A percentile compares a stretch with the other conserved stretches of the same genome.
Conservation (phyloP, 1,140 invertebrate genomes). For the Sycophila sp. region DNA sequence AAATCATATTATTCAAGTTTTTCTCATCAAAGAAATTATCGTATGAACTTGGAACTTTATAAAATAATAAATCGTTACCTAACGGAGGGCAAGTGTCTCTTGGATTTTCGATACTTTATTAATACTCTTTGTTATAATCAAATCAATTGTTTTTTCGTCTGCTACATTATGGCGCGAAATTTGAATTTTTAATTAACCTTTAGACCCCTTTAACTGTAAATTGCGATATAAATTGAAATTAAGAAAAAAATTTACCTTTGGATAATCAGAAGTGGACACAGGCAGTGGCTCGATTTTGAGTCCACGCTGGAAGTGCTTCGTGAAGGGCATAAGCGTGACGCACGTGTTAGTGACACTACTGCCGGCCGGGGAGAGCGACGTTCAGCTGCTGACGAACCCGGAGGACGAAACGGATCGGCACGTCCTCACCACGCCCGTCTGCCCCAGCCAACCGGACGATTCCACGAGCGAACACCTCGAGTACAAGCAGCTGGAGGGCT, state of each 20-base stretch:
- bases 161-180: too few relatives aligned
- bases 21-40: too few relatives aligned
- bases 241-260: background rate
- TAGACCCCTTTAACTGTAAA: too few relatives aligned
- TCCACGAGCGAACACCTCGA: conserved; percentile 9
- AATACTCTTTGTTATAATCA: too few relatives aligned
- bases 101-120: too few relatives aligned
- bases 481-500: background rate
- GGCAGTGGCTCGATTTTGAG: background rate
- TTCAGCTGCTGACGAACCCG: conserved; percentile 59
- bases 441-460: background rate
- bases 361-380: conserved; percentile 71
- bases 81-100: too few relatives aligned
- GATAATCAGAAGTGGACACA: background rate
- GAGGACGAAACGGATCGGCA: conserved; percentile 32
- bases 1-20: too few relatives aligned
- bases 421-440: conserved; percentile 4
- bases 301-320: conserved; percentile 75
- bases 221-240: background rate
- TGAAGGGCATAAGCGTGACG: conserved; percentile 72
- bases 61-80: too few relatives aligned
- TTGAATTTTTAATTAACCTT: too few relatives aligned
- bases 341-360: conserved; percentile 78
- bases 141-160: too few relatives aligned
- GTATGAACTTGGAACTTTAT: too few relatives aligned